Conservation (phyloP, 2,113 vertebrate species). For the Patagioenas fasciata region DNA sequence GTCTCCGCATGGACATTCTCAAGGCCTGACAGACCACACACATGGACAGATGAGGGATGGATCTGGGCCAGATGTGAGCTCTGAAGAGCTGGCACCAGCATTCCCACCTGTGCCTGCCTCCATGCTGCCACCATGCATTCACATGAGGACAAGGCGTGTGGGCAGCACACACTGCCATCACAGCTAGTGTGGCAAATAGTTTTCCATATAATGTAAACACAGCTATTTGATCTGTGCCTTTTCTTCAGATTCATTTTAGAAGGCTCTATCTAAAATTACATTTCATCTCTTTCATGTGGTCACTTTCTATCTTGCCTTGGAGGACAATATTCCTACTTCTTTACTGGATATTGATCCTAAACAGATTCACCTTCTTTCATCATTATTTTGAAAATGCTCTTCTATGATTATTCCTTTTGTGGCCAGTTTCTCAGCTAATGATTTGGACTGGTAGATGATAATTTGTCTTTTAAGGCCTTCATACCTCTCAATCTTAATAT, state of each 20-base stretch:
- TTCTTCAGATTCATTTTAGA: background rate
- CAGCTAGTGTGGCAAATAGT: background rate
- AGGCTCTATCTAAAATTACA: background rate
- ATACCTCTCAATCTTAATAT: background rate
- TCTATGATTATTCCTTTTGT: background rate
- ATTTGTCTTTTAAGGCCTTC: background rate
- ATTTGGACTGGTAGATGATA: background rate
- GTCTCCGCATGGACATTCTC: rapidly evolving
- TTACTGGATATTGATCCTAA: background rate
- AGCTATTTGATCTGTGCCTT: background rate
- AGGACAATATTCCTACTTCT: background rate
- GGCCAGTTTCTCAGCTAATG: background rate
- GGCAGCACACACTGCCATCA: background rate
- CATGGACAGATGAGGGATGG: background rate
- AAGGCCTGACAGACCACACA: background rate
- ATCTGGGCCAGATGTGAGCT: background rate
- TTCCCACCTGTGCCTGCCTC: background rate
- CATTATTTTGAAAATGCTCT: background rate
- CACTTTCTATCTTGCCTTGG: background rate
- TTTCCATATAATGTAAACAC: background rate
- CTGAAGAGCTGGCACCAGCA: background rate
- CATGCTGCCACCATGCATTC: background rate
- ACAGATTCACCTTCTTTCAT: background rate
- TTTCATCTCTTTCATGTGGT: background rate
- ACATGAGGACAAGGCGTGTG: rapidly evolving